Evolutionary conservation across 2,888 invertebrate genomes (phyloP).

Genomic region (Pharmacophagus antenor): DNA sequence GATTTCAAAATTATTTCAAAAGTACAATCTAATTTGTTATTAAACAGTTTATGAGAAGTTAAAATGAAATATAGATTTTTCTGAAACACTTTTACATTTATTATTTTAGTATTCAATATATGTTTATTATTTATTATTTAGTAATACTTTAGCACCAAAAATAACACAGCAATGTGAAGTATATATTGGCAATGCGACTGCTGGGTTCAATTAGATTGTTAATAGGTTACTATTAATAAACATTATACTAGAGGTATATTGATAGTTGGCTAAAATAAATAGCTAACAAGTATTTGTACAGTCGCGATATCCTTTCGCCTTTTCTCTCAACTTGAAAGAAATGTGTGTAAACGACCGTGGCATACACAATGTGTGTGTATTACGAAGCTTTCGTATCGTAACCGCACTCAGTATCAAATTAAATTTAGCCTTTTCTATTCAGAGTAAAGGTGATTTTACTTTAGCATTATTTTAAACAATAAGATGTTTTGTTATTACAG

Average conservation of each 20-base stretch:
- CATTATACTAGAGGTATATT: slow-evolving; percentile 11
- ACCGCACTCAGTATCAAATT: slow-evolving; percentile 19
- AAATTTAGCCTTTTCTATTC: slow-evolving; percentile 32
- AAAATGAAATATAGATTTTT: too few species aligned
- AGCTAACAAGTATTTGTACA: slow-evolving; percentile 41
- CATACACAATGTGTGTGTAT: slow-evolving; percentile 63
- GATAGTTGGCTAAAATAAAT: slow-evolving; percentile 25
- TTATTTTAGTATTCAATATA: too few species aligned
- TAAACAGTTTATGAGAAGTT: too few species aligned
- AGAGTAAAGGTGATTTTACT: slow-evolving; percentile 30
- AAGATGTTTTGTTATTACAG: slow-evolving; percentile 41
- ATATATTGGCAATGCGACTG: too few species aligned
- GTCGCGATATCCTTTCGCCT: slow-evolving; percentile 69
- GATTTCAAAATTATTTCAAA: too few species aligned
- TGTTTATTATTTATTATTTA: too few species aligned
- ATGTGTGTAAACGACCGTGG: slow-evolving; percentile 69
- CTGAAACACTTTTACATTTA: too few species aligned
- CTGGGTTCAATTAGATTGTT: too few species aligned
- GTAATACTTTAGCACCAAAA: too few species aligned
- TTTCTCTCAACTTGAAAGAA: slow-evolving; percentile 70
- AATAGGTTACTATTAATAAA: neutral
- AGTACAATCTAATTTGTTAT: too few species aligned
- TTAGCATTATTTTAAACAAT: slow-evolving; percentile 30
- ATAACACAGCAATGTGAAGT: too few species aligned
- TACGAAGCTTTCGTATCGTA: slow-evolving; percentile 44